Evolutionary conservation across 2,113 vertebrate species (phyloP).

Genomic region (Solea solea): DNA sequence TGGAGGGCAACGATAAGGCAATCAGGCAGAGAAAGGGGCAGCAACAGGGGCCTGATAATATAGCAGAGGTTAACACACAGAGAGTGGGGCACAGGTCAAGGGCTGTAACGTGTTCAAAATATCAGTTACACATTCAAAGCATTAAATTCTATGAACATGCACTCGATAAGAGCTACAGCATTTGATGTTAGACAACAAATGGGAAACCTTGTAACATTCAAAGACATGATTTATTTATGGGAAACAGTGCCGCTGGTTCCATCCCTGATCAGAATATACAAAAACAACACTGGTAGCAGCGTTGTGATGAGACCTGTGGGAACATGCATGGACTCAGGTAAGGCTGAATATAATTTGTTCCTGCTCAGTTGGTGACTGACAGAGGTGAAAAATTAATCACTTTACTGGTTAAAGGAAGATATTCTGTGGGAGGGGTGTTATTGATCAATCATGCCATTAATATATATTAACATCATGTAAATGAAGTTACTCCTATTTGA

Average conservation of each 20-base stretch:
- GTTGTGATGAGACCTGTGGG: neutral
- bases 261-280: neutral
- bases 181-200: neutral
- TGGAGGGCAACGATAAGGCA: no score
- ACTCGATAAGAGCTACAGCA: neutral
- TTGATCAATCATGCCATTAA: no score
- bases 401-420: neutral
- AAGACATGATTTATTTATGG: neutral
- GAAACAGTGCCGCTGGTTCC: no score
- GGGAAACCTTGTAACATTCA: neutral
- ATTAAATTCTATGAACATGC: neutral
- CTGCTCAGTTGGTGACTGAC: neutral
- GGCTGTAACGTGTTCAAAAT: no score
- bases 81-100: no score
- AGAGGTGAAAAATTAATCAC: neutral
- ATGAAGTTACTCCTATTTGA: no score
- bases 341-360: neutral
- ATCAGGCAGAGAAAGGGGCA: no score
- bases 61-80: no score
- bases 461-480: no score
- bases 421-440: no score
- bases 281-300: neutral
- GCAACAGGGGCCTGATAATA: no score
- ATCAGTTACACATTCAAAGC: no score
- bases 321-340: neutral